Conservation (phyloP, 2,797 vertebrate species). For the Acipenser ruthenus region DNA sequence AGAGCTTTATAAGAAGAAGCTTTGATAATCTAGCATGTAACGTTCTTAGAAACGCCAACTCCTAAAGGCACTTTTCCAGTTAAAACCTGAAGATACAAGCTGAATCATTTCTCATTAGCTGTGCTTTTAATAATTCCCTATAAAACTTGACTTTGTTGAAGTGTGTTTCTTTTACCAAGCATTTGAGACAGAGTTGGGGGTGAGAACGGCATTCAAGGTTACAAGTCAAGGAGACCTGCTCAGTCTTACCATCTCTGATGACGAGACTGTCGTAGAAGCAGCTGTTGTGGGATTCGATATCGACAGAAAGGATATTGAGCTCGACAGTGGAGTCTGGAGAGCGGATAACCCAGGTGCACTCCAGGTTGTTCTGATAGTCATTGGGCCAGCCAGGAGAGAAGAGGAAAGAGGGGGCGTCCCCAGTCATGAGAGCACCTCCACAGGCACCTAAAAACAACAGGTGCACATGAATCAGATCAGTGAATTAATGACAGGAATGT, state of each 20-base stretch:
- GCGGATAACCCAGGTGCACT: slow-evolving; percentile 81
- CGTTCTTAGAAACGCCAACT: no score
- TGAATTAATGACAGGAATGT: slow-evolving; percentile 1
- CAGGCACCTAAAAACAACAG: slow-evolving; percentile 65
- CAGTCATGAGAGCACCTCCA: slow-evolving; percentile 62
- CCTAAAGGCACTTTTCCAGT: no score
- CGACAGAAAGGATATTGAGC: slow-evolving; percentile 72
- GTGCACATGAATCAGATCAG: slow-evolving; percentile 4
- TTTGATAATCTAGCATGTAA: no score
- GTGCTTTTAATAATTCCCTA: no score
- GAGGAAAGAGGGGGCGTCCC: slow-evolving; percentile 64
- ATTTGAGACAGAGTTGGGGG: no score
- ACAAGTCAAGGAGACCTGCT: neutral
- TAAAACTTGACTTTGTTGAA: no score
- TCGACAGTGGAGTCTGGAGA: slow-evolving; percentile 78
- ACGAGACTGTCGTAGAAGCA: slow-evolving; percentile 75
- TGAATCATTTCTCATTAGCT: no score
- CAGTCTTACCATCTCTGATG: slow-evolving; percentile 74
- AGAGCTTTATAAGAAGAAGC: no score
- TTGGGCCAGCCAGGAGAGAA: slow-evolving; percentile 83
- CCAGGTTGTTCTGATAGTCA: slow-evolving; percentile 50
- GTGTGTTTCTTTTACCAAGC: no score
- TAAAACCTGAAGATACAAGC: no score
- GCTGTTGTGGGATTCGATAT: slow-evolving; percentile 64
- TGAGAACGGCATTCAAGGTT: no score